Evolutionary conservation across 2,797 vertebrate species (phyloP), one percentile per base, ranked within the genome.

Genomic region (Cryptoprocta ferox): DNA sequence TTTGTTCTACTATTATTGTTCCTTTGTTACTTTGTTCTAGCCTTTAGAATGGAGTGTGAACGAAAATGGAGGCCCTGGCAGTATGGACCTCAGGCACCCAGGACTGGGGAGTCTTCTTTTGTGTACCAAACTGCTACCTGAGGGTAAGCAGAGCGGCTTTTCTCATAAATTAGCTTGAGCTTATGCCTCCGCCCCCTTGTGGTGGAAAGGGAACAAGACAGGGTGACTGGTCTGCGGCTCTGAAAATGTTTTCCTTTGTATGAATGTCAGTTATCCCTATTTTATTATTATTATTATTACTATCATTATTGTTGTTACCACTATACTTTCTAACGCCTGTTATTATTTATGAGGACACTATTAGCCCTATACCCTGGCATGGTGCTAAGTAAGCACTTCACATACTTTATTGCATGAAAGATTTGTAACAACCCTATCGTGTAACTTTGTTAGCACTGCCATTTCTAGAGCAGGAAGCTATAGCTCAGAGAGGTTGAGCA

Each of bases 121-220:
- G 7, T 4, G 9, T 19, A 2, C 24, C 19, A 42, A 65, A 15
- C 26, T 0, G 9, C 56, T 11, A 1, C n/a, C 30, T 3, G 5
- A 14, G 48, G 35, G 82, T 48, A 48, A 35, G 35, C 26, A 12
- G 32, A 28, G n/a, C 0, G 28, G 3, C 42, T 26, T 28, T n/a
- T 68, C 21, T 37, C 10, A 3, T 3, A 1, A 35, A 30, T 12
- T 8, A 11, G 16, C 26, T 71, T 42, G 48, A 32, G 61, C 10
- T 0, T 2, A 6, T 30, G 50, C 6, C 24, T 53, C 0, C 6
- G 73, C 92, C 95, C 48, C 48, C 96, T 95, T 45, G 97, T 97
- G 97, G 95, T 59, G 2, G 2, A 21, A 75, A 42, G 1, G 5
- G 35, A 71, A 66, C 65, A 76, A n/a, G 56, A 35, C 66, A 3